Evolutionary conservation across 2,797 vertebrate genomes (phyloP).

Genomic region (Dermochelys coriacea): DNA sequence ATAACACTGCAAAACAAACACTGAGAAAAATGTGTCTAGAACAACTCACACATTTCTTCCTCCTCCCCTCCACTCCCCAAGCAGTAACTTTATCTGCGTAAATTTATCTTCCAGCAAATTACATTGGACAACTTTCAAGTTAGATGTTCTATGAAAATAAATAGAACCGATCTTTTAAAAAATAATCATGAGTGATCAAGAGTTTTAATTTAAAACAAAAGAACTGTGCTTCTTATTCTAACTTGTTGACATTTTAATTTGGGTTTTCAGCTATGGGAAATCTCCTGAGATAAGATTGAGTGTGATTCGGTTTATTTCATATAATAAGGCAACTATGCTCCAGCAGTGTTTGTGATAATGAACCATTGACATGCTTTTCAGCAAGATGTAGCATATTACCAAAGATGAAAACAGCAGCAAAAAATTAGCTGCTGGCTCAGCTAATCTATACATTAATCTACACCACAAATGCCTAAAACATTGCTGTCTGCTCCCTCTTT

Average conservation of each 20-base stretch:
- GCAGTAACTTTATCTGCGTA: background rate
- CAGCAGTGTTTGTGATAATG: background rate
- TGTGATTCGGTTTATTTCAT: background rate
- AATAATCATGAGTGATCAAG: background rate
- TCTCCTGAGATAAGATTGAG: background rate
- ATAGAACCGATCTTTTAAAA: background rate
- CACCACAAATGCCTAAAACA: background rate
- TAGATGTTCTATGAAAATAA: background rate
- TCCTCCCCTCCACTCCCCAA: background rate
- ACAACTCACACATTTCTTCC: background rate
- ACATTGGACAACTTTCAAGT: background rate
- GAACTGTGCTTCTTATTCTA: accelerated
- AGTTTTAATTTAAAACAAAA: background rate
- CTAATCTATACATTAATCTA: background rate
- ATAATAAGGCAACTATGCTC: background rate
- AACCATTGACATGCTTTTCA: background rate
- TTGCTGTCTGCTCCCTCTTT: background rate
- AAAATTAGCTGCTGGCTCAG: background rate
- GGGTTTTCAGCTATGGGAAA: background rate
- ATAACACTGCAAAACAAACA: background rate
- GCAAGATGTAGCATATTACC: background rate
- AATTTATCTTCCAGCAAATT: background rate
- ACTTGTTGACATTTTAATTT: background rate
- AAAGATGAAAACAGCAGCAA: slow-evolving; percentile 8
- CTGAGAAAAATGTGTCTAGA: background rate